A percentile compares a stretch with the other conserved stretches of the same genome.
Evolutionary conservation across 2,113 vertebrate species (phyloP).

Genomic region (Tricholaema leucomelas): DNA sequence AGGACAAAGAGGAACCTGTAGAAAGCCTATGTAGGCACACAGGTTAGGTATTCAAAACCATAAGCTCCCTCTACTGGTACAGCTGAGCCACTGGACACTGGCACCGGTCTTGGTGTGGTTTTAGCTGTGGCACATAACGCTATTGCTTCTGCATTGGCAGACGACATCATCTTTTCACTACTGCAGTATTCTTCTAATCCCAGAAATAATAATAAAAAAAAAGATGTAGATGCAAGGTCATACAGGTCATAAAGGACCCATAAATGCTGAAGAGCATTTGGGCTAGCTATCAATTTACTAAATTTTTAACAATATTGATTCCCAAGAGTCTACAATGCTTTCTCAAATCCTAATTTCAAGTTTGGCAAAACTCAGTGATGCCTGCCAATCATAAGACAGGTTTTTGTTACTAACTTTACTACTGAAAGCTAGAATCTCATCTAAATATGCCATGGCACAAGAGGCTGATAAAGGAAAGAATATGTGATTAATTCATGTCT

Average conservation of each 20-base stretch:
- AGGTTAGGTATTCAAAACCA: neutral
- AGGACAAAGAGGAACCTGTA: neutral
- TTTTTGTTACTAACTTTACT: conserved; percentile 8
- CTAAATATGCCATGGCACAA: neutral
- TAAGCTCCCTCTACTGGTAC: conserved; percentile 32
- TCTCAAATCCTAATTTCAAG: conserved; percentile 22
- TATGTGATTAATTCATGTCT: neutral
- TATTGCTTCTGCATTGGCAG: neutral
- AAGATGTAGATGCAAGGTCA: neutral
- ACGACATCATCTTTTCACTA: neutral
- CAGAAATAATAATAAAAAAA: neutral
- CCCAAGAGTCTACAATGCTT: neutral
- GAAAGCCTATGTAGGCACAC: neutral
- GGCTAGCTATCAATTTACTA: neutral
- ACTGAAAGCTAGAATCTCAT: conserved; percentile 7
- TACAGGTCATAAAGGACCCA: neutral
- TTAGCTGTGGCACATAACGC: neutral
- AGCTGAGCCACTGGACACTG: neutral
- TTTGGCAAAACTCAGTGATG: conserved; percentile 7
- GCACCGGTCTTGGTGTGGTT: neutral
- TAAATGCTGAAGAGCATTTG: neutral
- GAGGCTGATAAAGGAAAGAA: neutral
- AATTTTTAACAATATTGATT: neutral
- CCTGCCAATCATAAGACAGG: neutral
- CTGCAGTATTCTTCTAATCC: neutral